phyloP scores from a whole-genome alignment of 2,113 vertebrate species.

The Ictalurus furcatus region DNA sequence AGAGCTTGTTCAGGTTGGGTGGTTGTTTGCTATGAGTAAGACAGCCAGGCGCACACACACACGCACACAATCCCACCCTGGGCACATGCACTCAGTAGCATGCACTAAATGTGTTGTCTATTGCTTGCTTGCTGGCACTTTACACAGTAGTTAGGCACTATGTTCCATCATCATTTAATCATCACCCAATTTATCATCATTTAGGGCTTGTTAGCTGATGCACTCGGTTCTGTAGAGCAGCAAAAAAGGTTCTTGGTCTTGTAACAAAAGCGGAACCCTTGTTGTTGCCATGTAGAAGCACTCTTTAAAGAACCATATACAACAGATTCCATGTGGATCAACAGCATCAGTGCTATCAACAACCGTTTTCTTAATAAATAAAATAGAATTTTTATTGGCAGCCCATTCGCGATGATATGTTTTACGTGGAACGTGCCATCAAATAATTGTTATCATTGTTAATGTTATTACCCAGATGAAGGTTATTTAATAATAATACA shows the following conservation, averaged over 20 bases:
- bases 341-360: neutral
- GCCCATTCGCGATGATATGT: neutral
- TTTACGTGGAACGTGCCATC: neutral
- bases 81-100: neutral
- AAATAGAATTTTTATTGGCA: neutral
- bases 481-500: neutral
- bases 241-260: neutral
- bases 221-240: neutral
- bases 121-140: conserved; percentile 3
- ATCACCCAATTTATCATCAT: neutral
- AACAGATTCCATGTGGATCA: neutral
- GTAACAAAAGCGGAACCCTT: neutral
- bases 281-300: neutral
- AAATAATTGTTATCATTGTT: neutral
- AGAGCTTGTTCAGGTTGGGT: conserved; percentile 1
- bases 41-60: neutral
- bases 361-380: neutral
- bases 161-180: neutral
- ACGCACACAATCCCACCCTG: too few species aligned
- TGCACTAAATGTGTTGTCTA: neutral
- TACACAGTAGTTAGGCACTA: neutral
- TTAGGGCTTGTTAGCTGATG: neutral
- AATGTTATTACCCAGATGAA: neutral
- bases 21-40: neutral
- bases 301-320: neutral